Percentiles rank a stretch among this genome's conserved stretches.
Conservation (phyloP, 1,140 invertebrate genomes). For the Aphelenchoides besseyi region DNA sequence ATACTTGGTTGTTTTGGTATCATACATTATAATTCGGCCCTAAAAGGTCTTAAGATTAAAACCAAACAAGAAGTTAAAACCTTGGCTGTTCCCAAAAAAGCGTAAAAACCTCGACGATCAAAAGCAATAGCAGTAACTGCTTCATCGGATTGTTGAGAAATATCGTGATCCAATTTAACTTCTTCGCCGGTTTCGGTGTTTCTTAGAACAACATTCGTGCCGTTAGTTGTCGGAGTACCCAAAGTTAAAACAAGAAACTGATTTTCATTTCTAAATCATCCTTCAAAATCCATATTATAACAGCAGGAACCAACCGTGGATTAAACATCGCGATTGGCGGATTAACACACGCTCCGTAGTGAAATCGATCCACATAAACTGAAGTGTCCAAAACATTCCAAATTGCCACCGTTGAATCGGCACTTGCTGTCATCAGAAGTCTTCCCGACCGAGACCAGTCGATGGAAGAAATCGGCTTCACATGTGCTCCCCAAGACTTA, state of each 20-base stretch:
- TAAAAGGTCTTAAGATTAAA: constrained; percentile 10
- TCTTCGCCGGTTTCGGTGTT: constrained; percentile 17
- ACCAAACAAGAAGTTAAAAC: constrained; percentile 11
- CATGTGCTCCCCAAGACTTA: constrained; percentile 47
- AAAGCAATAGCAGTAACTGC: constrained; percentile 41
- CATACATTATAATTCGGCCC: constrained; percentile 41
- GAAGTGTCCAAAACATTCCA: constrained; percentile 30
- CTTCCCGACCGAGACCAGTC: constrained; percentile 46
- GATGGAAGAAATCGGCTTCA: constrained; percentile 44
- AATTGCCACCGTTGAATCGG: constrained; percentile 39
- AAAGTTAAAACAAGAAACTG: constrained; percentile 35
- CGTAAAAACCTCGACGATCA: constrained; percentile 36
- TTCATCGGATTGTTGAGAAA: constrained; percentile 26
- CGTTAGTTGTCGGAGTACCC: constrained; percentile 6
- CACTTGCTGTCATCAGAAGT: constrained; percentile 34
- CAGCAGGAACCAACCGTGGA: constrained; percentile 41
- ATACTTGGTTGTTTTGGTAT: constrained; percentile 38
- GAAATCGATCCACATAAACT: constrained; percentile 6
- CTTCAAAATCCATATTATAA: no score
- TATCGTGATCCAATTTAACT: not conserved
- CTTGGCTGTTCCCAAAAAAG: constrained; percentile 39
- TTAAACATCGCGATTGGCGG: constrained; percentile 38
- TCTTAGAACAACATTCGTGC: not conserved
- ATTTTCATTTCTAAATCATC: constrained; percentile 34
- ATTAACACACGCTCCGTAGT: not conserved